Base-by-base conservation (phyloP, 2,113 vertebrate species). In the Numida meleagris region DNA sequence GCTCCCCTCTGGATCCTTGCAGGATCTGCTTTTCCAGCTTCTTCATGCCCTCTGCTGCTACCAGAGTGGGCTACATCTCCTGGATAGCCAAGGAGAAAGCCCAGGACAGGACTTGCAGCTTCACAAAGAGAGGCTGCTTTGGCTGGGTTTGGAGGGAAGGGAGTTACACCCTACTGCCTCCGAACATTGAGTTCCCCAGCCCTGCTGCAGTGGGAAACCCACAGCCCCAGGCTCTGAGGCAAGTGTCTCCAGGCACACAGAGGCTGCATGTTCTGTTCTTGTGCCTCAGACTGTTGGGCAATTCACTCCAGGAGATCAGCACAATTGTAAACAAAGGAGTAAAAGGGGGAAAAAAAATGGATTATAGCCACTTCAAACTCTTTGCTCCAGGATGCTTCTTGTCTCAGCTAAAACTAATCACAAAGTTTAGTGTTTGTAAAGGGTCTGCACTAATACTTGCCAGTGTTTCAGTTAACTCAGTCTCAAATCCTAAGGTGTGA, bases 271-370 rank as follows among this genome's bases (percentile, higher is more conserved):
- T 16, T 88, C 85, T 59, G 55, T 50, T 67, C 55, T 76, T 59
- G 63, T 8, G 10, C 78, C 81, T 93, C 77, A 89, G 33, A 84
- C 71, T 94, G 74, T 74, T 92, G 27, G 16, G 17, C 76, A 53
- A 85, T 68, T 85, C 31, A 24, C 29, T 50, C 43, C 74, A 73
- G 93, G 43, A 82, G 84, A 85, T 84, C 58, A 83, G 65, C 92
- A 93, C 67, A 89, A 65, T 8, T 80, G 59, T 82, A 88, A 80
- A 95, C 74, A 48, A 82, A 70, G 55, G 55, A 58, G 33, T 33
- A 24, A 20, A 67, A 48, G 25, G 25, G 3, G 25, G 9, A 38
- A 1, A n/a, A 50, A 43, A 38, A 3, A 78, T 10, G 63, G 59
- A 55, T 46, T 27, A 12, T 43, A 77, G n/a, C 38, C 18, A 65